These are phyloP conservation scores for Lepidochitona cinerea DNA, from an alignment of 2,888 invertebrate species.

Conservation along the genomic window DNA sequence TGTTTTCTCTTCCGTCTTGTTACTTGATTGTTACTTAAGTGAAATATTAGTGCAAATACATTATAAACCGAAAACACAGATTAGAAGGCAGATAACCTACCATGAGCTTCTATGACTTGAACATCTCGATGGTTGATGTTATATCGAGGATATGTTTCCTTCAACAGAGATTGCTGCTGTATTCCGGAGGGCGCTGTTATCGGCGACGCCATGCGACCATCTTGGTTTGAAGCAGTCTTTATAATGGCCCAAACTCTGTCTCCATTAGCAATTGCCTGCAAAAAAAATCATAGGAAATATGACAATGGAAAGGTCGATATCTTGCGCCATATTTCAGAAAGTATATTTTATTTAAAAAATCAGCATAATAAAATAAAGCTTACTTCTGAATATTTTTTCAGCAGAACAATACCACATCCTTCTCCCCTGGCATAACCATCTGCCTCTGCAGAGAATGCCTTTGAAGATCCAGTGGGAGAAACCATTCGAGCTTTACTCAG, in stretches of 20 bases:
- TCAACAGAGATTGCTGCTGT: conserved; percentile 37
- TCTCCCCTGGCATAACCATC: conserved; percentile 56
- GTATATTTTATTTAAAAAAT: no score
- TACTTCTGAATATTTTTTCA: conserved; percentile 43
- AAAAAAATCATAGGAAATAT: not conserved
- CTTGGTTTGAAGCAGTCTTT: conserved; percentile 41
- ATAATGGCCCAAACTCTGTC: conserved; percentile 42
- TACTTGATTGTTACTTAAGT: no score
- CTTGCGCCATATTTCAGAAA: no score
- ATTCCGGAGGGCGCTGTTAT: conserved; percentile 44
- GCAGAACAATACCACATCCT: conserved; percentile 51
- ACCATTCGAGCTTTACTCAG: conserved; percentile 48
- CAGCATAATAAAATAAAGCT: no score
- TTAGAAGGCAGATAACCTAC: conserved; percentile 23
- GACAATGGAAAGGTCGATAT: no score
- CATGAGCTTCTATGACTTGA: conserved; percentile 47
- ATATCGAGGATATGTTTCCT: conserved; percentile 26
- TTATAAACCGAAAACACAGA: no score
- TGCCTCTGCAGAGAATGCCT: conserved; percentile 43
- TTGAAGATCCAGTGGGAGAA: conserved; percentile 47
- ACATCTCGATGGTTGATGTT: conserved; percentile 23
- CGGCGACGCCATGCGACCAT: conserved; percentile 40
- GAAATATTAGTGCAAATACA: no score
- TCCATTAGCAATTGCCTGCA: conserved; percentile 35
- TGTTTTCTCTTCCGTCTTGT: no score